Base-by-base conservation (phyloP, 2,888 invertebrate genomes). In the Girardia tigrina region DNA sequence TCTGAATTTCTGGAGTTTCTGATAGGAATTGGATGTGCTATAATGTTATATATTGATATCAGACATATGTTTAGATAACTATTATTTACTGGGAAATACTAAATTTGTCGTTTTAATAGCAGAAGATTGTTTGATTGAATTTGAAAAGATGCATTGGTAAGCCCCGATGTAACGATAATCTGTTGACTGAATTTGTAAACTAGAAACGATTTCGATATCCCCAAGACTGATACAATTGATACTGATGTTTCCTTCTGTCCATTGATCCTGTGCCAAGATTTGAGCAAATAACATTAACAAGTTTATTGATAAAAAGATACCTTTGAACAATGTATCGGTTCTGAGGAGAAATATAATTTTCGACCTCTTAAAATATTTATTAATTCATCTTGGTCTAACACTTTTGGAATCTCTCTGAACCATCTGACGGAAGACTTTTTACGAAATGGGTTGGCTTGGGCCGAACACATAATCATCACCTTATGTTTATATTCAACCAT, bases 151-250 rank as follows among this genome's bases (percentile, higher is more conserved):
- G 56, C 56, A 56, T 23, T 56, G n/a, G 23, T 56, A 56, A n/a
- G 56, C n/a, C 23, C 56, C 56, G n/a, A 56, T 56, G 23, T 20
- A 56, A 20, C 56, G 4, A n/a, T 56, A 16, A 56, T 56, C 56
- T 20, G 23, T 56, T 4, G 56, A 23, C 56, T 20, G n/a, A 23
- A 56, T 56, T 2, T 56, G 56, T 23, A 56, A 12, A n/a, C 8
- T 56, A 20, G 56, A 20, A n/a, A 56, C 56, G n/a, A 56, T 16
- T n/a, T 56, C 56, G 23, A 56, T n/a, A 56, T 56, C 56, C 4
- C 56, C 56, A n/a, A 56, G n/a, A n/a, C 56, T 56, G 4, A 56
- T 56, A 56, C 56, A 56, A 56, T 56, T 56, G 4, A 56, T 56
- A 23, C 2, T 56, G 8, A 56, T 23, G n/a, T 56, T 56, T n/a